phyloP scores from a whole-genome alignment of 2,797 vertebrate genomes.

The Alfaro cultratus region DNA sequence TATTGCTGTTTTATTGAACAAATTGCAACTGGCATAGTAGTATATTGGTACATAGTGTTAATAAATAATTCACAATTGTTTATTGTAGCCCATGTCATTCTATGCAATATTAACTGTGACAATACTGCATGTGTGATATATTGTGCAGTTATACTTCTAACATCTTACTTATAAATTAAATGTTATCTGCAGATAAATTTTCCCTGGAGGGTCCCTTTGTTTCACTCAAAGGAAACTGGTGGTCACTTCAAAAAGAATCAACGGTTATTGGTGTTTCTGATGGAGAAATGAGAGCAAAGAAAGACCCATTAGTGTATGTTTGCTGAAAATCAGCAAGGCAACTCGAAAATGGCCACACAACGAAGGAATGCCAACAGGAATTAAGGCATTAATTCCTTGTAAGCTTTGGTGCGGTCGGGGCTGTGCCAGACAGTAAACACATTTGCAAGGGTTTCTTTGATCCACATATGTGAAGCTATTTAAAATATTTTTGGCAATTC shows the following conservation, averaged over 20 bases:
- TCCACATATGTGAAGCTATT: background rate
- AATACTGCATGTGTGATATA: background rate
- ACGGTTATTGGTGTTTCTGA: background rate
- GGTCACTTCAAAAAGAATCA: background rate
- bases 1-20: too few relatives aligned
- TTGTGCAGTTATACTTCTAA: background rate
- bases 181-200: background rate
- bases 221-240: background rate
- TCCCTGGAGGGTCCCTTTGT: background rate
- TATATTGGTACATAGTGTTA: background rate
- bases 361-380: background rate
- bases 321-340: background rate
- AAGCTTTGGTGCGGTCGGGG: background rate
- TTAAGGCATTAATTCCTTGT: background rate
- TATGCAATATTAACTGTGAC: background rate
- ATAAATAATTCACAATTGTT: background rate
- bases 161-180: background rate
- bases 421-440: background rate
- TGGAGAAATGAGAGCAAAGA: background rate
- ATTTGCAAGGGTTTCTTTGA: background rate
- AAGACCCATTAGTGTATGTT: background rate
- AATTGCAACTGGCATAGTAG: too few relatives aligned
- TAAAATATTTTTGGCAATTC: background rate
- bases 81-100: background rate
- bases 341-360: background rate